Conservation (phyloP, 2,888 invertebrate genomes). For the Drosophila kokeensis region DNA sequence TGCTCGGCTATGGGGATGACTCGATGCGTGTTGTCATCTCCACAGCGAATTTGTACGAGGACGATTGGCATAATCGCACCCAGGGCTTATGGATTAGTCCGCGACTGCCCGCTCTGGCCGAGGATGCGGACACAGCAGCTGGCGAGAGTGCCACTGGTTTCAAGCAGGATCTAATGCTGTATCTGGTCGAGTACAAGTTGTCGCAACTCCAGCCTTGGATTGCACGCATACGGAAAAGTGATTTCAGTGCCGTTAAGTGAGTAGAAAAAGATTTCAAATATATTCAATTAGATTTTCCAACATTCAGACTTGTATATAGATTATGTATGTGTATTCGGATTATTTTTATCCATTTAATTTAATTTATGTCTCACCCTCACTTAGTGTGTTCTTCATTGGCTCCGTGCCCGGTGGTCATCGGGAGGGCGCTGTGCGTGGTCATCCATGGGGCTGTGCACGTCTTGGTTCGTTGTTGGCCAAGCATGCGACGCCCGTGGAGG, state of each 20-base stretch:
- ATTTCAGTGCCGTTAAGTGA: slow-evolving; percentile 93
- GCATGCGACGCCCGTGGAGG: slow-evolving; percentile 87
- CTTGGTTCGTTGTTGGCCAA: slow-evolving; percentile 88
- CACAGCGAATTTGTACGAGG: slow-evolving; percentile 95
- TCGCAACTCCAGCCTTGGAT: slow-evolving; percentile 90
- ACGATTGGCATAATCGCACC: slow-evolving; percentile 97
- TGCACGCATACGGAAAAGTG: slow-evolving; percentile 90
- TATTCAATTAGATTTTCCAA: neutral
- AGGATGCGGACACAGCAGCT: slow-evolving; percentile 85
- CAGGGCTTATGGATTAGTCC: slow-evolving; percentile 98
- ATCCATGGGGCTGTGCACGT: slow-evolving; percentile 88
- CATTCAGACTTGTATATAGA: neutral
- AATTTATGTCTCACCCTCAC: slow-evolving; percentile 75
- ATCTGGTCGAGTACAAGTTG: slow-evolving; percentile 90
- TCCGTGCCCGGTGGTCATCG: slow-evolving; percentile 94
- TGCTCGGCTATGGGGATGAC: slow-evolving; percentile 92
- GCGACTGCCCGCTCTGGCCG: slow-evolving; percentile 88
- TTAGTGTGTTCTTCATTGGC: slow-evolving; percentile 93
- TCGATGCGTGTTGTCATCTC: slow-evolving; percentile 94
- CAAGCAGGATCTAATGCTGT: slow-evolving; percentile 91
- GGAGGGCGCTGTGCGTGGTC: slow-evolving; percentile 85
- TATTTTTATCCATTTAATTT: neutral
- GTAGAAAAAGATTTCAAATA: slow-evolving; percentile 53
- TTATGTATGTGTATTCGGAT: neutral
- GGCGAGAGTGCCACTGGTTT: slow-evolving; percentile 95